Conservation (phyloP, 2,888 invertebrate genomes). For the Oegoconia quadripuncta region DNA sequence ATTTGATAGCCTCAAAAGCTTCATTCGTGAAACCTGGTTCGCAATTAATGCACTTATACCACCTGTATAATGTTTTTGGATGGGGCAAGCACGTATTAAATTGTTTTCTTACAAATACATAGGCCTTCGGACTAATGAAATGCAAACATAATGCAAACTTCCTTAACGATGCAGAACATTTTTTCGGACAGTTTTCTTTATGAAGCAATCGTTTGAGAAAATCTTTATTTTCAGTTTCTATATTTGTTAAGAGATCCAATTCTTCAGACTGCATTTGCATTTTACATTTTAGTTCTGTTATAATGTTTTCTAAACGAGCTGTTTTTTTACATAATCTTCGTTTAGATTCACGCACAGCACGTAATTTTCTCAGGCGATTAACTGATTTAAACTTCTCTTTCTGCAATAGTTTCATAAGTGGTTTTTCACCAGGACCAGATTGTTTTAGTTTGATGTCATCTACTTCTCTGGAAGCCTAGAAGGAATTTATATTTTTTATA, state of each 20-base stretch:
- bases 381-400: not conserved
- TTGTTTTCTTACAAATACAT: not conserved
- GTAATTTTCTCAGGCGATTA: not conserved
- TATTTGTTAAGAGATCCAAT: not conserved
- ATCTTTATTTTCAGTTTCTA: not conserved
- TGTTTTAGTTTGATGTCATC: too few species aligned
- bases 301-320: not conserved
- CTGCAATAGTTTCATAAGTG: too few species aligned
- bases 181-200: not conserved
- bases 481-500: too few species aligned
- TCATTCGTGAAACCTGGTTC: slow-evolving; percentile 1
- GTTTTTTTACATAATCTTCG: not conserved
- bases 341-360: not conserved
- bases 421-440: too few species aligned
- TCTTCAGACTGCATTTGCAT: not conserved
- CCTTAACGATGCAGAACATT: not conserved
- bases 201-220: not conserved
- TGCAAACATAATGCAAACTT: not conserved
- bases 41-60: slow-evolving; percentile 3
- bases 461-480: too few species aligned
- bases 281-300: not conserved
- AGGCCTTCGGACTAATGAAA: not conserved
- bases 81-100: slow-evolving; percentile 5
- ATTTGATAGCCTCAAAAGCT: not conserved
- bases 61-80: slow-evolving; percentile 1